Evolutionary conservation across 2,888 invertebrate genomes (phyloP), one percentile per base, ranked within the genome.

Genomic region (Zaprionus bogoriensis): DNA sequence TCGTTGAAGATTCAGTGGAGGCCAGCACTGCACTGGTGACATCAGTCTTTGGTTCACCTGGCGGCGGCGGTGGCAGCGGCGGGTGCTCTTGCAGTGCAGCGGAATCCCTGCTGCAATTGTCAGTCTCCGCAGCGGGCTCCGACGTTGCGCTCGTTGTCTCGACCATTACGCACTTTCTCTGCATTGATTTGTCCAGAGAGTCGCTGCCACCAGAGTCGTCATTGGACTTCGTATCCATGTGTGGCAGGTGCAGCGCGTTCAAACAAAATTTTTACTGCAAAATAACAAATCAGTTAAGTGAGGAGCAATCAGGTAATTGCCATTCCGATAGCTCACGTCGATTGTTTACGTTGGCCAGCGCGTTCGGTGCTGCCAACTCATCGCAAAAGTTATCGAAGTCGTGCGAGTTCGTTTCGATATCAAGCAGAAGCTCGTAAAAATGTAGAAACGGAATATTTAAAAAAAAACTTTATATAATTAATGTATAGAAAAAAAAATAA

Each of bases 131-230:
- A 54, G 84, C 65, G 65, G 72, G 46, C 69, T 70, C 74, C 64
- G 74, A 54, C 39, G 54, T 51, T 20, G 57, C 38, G 10, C 57
- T 58, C 7, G 54, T 70, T 30, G 76, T 77, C 59, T 82, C 86
- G n/a, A 83, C 84, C 70, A 89, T 89, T 58, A 89, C 88, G 57
- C 89, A 89, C 71, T 89, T 89, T 50, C 82, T 77, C 62, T 88
- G 89, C 82, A 89, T 74, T 52, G 89, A 89, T 75, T 87, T 89
- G 63, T 89, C 89, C 72, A 89, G 81, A 59, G 89, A 88, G 70
- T 89, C 89, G 55, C 89, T 89, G 66, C 89, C 88, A 65, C 74
- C 87, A 22, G 89, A 89, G 66, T 89, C 89, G 74, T 88, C 88
- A 62, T 85, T 88, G 68, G 83, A 88, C 67, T 89, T 89, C 44